Conservation (phyloP, 1,140 invertebrate genomes). For the Platorchestia sp. region DNA sequence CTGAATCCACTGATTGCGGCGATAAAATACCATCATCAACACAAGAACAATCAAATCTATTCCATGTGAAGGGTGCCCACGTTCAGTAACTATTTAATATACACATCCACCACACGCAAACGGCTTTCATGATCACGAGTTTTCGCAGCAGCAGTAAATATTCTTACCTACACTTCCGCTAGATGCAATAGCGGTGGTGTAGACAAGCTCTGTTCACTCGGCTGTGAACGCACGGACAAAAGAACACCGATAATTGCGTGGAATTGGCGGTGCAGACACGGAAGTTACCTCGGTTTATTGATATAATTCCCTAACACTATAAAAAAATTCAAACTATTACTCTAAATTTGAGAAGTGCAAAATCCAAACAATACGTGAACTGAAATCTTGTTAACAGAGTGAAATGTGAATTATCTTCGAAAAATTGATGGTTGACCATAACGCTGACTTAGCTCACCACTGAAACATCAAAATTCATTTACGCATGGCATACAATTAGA, state of each 20-base stretch:
- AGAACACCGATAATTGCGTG: not conserved
- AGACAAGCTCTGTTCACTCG: not conserved
- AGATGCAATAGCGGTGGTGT: slow-evolving; percentile 34
- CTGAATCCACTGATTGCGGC: too few relatives aligned
- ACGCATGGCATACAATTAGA: too few relatives aligned
- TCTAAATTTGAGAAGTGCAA: too few relatives aligned
- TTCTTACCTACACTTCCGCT: slow-evolving; percentile 42
- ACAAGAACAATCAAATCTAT: not conserved
- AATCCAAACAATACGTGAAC: too few relatives aligned
- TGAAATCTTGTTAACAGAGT: too few relatives aligned
- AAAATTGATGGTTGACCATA: too few relatives aligned
- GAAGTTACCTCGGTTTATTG: not conserved
- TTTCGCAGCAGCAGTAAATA: not conserved
- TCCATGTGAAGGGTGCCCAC: not conserved
- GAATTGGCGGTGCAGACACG: not conserved
- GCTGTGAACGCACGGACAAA: not conserved
- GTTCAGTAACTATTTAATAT: not conserved
- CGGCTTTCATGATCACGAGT: not conserved
- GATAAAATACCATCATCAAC: too few relatives aligned
- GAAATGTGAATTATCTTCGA: too few relatives aligned
- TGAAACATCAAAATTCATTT: too few relatives aligned
- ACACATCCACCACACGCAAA: not conserved
- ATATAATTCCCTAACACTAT: too few relatives aligned
- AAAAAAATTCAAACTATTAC: too few relatives aligned
- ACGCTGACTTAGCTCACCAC: too few relatives aligned